Base-by-base conservation (phyloP, 2,113 vertebrate genomes). In the Hydropotes inermis region DNA sequence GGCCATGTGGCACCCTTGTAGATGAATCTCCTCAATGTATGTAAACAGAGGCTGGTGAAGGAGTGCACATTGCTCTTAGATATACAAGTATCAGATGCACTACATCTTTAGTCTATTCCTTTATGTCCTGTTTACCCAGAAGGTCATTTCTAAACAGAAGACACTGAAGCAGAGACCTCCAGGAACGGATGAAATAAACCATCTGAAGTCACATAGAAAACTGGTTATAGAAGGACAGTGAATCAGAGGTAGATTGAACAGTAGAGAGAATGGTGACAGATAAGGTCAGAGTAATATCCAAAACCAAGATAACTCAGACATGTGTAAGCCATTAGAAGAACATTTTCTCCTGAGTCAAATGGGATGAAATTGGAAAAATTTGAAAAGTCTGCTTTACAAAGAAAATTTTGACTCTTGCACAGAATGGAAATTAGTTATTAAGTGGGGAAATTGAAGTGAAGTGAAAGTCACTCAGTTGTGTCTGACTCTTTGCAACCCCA, bases 361-460 rank as follows among this genome's bases (percentile, higher is more conserved):
- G 13, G 6, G 6, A 81, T 82, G 8, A 21, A 7, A 25, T 6
- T 67, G 19, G 28, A 76, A 8, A 74, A 58, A 54, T 81, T 52
- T 16, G 5, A 74, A 89, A 92, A 60, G 30, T 45, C 19, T 39
- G 58, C 60, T 93, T 93, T 87, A 30, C 86, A 90, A 93, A 10
- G 2, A 55, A 43, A 13, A n/a, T 13, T 60, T 36, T 90, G 21
- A 87, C 27, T 43, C 25, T 30, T 92, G 55, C 21, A 33, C 64
- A 12, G 13, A 88, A 85, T 45, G 1, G 7, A 25, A 81, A 87
- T 57, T 87, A 83, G 15, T 23, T 5, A 39, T 28, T 92, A 33
- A 79, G 7, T 61, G 23, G 7, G 3, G 7, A 28, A 76, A 64
- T 33, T 39, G 19, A 70, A 70, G n/a, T 39, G 67, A 70, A 70